phyloP scores from a whole-genome alignment of 2,113 vertebrate genomes.

The Cyanoramphus novaezelandiae region DNA sequence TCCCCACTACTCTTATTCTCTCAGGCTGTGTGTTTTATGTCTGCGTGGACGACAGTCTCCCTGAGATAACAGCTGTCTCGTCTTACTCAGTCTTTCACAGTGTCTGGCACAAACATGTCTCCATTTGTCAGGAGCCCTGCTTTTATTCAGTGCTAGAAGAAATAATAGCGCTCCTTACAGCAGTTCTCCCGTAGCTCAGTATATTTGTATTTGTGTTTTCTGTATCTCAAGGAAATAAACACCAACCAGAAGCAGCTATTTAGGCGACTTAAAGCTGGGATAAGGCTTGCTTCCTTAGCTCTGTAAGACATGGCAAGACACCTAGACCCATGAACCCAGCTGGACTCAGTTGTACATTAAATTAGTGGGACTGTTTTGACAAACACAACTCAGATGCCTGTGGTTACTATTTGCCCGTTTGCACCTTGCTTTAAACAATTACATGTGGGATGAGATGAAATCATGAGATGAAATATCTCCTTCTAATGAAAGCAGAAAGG shows the following conservation, averaged over 20 bases:
- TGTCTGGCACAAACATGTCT: not conserved
- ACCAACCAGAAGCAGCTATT: not conserved
- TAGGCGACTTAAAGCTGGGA: not conserved
- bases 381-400: not conserved
- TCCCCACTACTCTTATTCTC: not conserved
- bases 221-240: not conserved
- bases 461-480: not conserved
- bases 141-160: not conserved
- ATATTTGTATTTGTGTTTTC: not conserved
- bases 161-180: not conserved
- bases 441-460: not conserved
- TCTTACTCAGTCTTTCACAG: not conserved
- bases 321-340: not conserved
- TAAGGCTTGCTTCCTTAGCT: not conserved
- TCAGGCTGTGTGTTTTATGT: not conserved
- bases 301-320: not conserved
- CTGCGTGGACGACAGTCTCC: rapidly evolving
- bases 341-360: not conserved
- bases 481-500: not conserved
- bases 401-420: not conserved
- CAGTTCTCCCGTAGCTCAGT: not conserved
- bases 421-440: conserved; percentile 14
- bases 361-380: not conserved
- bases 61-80: not conserved
- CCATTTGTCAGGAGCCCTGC: not conserved